Evolutionary conservation across 2,797 vertebrate species (phyloP), one percentile per base, ranked within the genome.

Genomic region (Cyprinodon diabolis): DNA sequence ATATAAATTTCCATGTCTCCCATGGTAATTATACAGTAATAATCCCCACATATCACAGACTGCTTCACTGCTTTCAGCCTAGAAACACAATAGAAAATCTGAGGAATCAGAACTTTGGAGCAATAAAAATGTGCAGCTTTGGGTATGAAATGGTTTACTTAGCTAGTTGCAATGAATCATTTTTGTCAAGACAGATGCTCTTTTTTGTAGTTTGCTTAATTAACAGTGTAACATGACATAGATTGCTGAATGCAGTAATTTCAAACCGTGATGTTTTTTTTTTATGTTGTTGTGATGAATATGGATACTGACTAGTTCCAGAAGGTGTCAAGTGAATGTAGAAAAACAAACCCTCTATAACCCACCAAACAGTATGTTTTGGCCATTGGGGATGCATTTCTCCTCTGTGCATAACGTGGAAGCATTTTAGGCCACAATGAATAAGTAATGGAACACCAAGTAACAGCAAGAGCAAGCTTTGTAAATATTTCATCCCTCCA

Each of bases 401-500:
- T 85, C 80, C 82, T 85, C 78, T 75, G 74, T 79, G 82, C 77
- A 79, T 82, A 86, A 71, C 79, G 78, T 79, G 76, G 69, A 86
- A 81, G 66, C 83, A 88, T 92, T 94, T 91, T 84, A 80, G 89
- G 85, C 78, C 84, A 80, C 30, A 76, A 89, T 91, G 74, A 94
- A 94, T 92, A 90, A 91, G 79, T 91, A 86, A 94, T 92, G 76
- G 30, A 58, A 84, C 75, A 76, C 72, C 69, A 72, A 86, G 78
- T 75, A 84, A 86, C 60, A 88, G 85, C 75, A 81, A 78, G 76
- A 90, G 82, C 77, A 77, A 84, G 81, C 69, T 43, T 79, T 75
- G 68, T 92, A 77, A 92, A 92, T 92, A 90, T 93, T 92, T 90
- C 69, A 93, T 92, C 87, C 80, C 73, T 76, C 21, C 76, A 87